Base-by-base conservation (phyloP, 2,113 vertebrate genomes). In the Gallinago jamesoni region DNA sequence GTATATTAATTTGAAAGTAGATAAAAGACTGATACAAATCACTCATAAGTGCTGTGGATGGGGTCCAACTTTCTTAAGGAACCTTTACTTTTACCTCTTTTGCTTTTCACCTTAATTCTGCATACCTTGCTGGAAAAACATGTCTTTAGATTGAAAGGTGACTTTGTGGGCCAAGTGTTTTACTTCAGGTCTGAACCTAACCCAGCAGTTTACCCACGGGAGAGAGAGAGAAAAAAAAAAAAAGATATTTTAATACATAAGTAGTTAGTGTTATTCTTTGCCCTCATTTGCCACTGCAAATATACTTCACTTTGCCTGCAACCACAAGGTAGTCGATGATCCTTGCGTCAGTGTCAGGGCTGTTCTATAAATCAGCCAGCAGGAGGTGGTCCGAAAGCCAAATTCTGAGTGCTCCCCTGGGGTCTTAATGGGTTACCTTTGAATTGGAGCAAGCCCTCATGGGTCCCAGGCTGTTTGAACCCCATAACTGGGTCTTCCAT, bases 361-460 rank as follows among this genome's bases (percentile, higher is more conserved):
- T 88, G 24, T 89, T 97, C 47, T n/a, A 92, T 94, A 94, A 94
- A 92, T 95, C 56, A 85, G 70, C 15, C 75, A 94, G 79, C 63
- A 86, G 94, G 88, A 77, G 77, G 27, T 92, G 93, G 79, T 95
- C 92, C 5, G 2, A 90, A 94, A 92, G 81, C 84, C 84, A 90
- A 62, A 92, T 59, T 82, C 62, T 77, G 55, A 93, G 28, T 81
- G 85, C 24, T 72, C 84, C 48, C 48, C 24, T 79, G 74, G 57
- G 85, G 47, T 78, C 69, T 73, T 92, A 94, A 95, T 95, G 78
- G 50, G 37, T 95, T 97, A 94, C 91, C 75, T 89, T 74, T 85
- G 84, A 97, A 96, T 56, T 96, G 76, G 63, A 94, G 60, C 56
- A 96, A 95, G 85, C 73, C 73, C 69, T 95, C 80, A 63, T 89